Conservation (phyloP, 2,113 vertebrate species). For the Lagopus muta region DNA sequence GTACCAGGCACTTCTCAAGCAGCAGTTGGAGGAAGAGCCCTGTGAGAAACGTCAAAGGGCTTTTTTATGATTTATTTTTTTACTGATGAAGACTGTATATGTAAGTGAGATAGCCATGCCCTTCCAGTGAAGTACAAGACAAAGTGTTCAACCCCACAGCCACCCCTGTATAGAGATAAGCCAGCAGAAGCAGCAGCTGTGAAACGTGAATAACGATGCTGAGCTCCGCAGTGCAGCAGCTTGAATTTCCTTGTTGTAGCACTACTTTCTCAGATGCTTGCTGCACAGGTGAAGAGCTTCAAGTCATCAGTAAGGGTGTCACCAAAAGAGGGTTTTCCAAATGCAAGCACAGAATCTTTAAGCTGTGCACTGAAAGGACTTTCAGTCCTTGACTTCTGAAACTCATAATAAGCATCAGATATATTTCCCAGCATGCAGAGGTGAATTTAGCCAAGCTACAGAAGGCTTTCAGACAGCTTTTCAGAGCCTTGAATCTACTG, state of each 20-base stretch:
- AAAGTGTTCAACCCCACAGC: not conserved
- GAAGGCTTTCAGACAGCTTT: not conserved
- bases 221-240: not conserved
- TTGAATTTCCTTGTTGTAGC: not conserved
- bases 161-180: conserved; percentile 24
- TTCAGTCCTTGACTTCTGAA: not conserved
- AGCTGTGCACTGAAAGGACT: not conserved
- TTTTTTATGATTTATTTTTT: not conserved
- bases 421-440: not conserved
- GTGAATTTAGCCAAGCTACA: not conserved
- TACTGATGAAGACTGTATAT: not conserved
- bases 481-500: not conserved
- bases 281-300: not conserved
- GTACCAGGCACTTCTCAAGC: not conserved
- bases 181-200: not conserved
- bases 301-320: not conserved
- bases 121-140: conserved; percentile 1
- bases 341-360: not conserved
- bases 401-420: not conserved
- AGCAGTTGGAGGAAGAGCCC: not conserved
- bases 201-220: not conserved
- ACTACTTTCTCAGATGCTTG: not conserved
- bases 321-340: not conserved
- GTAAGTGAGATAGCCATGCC: not conserved
- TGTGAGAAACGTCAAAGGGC: not conserved